Base-by-base conservation (phyloP, 1,140 invertebrate genomes). In the Pantala flavescens region DNA sequence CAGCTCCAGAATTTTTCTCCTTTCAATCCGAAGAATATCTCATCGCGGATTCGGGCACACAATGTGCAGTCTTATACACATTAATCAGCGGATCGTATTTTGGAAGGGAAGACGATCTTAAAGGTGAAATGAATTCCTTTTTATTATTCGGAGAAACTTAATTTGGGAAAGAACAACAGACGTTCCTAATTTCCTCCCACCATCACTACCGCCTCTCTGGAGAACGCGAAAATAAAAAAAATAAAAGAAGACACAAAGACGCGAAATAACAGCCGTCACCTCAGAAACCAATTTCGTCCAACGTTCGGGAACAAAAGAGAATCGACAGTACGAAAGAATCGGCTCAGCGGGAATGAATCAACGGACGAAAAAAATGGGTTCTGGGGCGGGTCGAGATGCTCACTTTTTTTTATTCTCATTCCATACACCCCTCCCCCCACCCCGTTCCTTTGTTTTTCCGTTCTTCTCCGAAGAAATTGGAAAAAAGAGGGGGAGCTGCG, bases 321-420 rank as follows among this genome's bases (percentile, higher is more conserved):
- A 63, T 63, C 49, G 49, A 63, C 49, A 63, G 49, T 19, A 21
- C 49, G 49, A 63, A 63, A 63, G 49, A 19, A 63, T 63, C 49
- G n/a, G 49, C 49, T 63, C 49, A 63, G n/a, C n/a, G 49, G 49
- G 49, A 63, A 63, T 63, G 49, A 63, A 63, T 63, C 49, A 63
- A 63, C 49, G 49, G 49, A 63, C 5, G 49, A 63, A 63, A 63
- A 63, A 63, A 21, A 63, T 63, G 49, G 49, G 49, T 14, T 63
- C 49, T 63, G 16, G 49, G 16, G 49, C 49, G n/a, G n/a, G 49
- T 21, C 49, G 49, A 19, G 49, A 63, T 63, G 49, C 49, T 63
- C 49, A 63, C n/a, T 63, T 63, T 63, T 49, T 49, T 21, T 63
- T 36, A 36, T 21, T 21, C 49, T 16, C 49, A 21, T 63, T 63